Base-by-base conservation (phyloP, 1,140 invertebrate species). In the Phocides pigmalion region DNA sequence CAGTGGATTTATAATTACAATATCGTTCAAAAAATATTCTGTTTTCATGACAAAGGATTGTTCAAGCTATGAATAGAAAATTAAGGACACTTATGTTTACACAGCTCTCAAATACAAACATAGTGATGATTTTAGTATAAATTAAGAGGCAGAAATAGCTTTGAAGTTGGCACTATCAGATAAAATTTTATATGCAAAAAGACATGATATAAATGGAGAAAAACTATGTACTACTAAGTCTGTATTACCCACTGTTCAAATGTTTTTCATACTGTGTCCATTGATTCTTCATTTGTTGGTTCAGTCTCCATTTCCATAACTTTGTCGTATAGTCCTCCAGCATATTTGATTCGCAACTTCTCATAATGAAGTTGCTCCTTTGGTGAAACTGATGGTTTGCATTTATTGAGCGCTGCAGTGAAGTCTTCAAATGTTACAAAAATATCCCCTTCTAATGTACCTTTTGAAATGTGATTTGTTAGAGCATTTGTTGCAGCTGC, bases 401-500 rank as follows among this genome's bases (percentile, higher is more conserved):
- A 94, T 92, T 96, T 97, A 12, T 88, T 80, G 12, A 98, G 92
- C 3, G 97, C 97, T 53, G 79, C 79, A 68, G 87, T 82, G 64
- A 93, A 93, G 72, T 93, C 92, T 68, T 90, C 90, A 28, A 88
- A 91, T 9, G 82, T 82, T 2, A 93, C 92, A 61, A 89, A 80
- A 25, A 92, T 77, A 4, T 90, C 83, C 0, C 74, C 83, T 19
- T 89, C 81, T 0, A 89, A 62, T 9, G 81, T 82, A 4, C 81
- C 84, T 66, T 84, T 86, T n/a, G 84, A 70, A 50, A 90, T 89
- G 54, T 88, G 88, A 14, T 75, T 82, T 65, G 94, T 95, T 5
- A 98, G 84, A 4, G 97, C 95, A 76, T 95, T 93, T 56, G 96
- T 93, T 0, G 96, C 95, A 0, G 98, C 96, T 90, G 98, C 97